phyloP scores from a whole-genome alignment of 1,140 invertebrate species.

The Scaptomyza hsui region DNA sequence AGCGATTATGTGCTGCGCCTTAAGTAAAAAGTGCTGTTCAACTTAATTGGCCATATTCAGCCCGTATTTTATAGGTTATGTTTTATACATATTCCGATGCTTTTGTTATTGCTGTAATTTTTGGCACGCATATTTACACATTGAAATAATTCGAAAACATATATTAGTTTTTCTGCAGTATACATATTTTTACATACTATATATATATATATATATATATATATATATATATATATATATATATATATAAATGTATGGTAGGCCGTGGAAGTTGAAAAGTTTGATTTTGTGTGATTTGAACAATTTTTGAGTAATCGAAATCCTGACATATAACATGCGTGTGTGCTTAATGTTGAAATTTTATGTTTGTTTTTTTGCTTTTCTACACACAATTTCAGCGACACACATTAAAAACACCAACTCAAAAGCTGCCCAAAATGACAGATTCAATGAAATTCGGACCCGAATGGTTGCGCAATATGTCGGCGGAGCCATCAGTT shows the following conservation, averaged over 20 bases:
- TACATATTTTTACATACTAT: no score
- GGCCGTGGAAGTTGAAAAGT: no score
- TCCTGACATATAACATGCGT: neutral
- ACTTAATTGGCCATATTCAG: conserved; percentile 8
- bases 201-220: no score
- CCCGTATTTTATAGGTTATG: conserved; percentile 36
- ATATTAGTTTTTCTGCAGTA: no score
- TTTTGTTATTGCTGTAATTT: conserved; percentile 27
- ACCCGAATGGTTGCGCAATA: conserved; percentile 89
- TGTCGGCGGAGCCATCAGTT: conserved; percentile 84
- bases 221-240: no score
- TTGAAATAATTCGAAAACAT: no score
- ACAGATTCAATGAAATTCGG: conserved; percentile 90
- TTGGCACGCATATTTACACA: conserved; percentile 5
- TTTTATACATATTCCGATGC: conserved; percentile 11
- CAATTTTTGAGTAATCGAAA: no score
- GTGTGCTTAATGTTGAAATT: no score
- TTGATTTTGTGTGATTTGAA: no score
- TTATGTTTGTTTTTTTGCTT: neutral
- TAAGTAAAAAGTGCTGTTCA: neutral
- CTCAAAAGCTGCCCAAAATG: conserved; percentile 83
- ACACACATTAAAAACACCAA: conserved; percentile 29
- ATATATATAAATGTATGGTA: no score
- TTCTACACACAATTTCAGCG: conserved; percentile 16
- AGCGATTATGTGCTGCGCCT: neutral